Percentiles rank a stretch among this genome's conserved stretches.
Evolutionary conservation across 2,113 vertebrate genomes (phyloP).

Genomic region (Oxyruncus cristatus): DNA sequence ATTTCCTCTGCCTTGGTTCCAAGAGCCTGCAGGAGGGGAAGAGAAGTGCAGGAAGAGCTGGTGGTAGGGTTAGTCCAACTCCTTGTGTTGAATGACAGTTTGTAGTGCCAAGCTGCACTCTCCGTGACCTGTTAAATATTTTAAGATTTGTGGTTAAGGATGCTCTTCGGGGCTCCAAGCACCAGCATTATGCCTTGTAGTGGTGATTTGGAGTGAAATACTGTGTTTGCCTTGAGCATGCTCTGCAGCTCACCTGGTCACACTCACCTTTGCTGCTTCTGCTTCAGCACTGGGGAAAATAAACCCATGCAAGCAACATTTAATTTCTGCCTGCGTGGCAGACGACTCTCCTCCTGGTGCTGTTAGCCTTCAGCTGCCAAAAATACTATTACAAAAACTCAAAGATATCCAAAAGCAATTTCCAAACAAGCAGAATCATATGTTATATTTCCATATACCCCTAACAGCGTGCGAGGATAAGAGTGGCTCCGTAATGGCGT

Average conservation of each 20-base stretch:
- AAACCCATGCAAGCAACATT: background rate
- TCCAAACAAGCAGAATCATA: constrained; percentile 10
- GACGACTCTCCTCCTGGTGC: background rate
- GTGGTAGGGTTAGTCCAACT: background rate
- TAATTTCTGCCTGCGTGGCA: background rate
- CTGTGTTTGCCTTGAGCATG: background rate
- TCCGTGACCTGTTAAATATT: background rate
- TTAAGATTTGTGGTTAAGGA: background rate
- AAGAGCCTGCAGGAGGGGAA: background rate
- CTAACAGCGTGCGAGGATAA: background rate
- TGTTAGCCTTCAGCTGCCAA: background rate
- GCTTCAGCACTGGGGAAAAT: background rate
- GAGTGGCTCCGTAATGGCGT: constrained; percentile 31
- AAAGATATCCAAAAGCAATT: constrained; percentile 23
- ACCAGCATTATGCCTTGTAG: background rate
- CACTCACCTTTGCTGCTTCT: background rate
- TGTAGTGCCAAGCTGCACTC: background rate
- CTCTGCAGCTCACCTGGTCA: background rate
- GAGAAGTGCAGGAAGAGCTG: background rate
- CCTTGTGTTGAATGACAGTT: background rate
- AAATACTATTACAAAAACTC: background rate
- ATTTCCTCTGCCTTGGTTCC: background rate
- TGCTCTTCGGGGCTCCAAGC: background rate
- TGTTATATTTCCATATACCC: constrained; percentile 27
- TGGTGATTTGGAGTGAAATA: background rate